Evolutionary conservation across 64 coral and sea anemone genomes (phyloP), one percentile per base, ranked within the genome.

Genomic region (Acropora yongei): DNA sequence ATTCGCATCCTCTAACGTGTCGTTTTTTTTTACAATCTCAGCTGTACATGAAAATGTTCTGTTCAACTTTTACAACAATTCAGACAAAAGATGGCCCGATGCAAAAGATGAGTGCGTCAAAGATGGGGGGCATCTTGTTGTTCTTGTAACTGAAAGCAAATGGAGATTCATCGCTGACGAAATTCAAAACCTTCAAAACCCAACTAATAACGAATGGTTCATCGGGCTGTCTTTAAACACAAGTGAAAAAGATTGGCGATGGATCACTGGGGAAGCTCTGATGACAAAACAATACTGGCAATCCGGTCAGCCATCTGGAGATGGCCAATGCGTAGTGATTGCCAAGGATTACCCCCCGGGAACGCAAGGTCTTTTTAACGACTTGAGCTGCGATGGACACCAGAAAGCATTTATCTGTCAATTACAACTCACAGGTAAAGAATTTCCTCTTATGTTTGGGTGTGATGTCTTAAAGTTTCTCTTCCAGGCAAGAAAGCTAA

Each of bases 331-430:
- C 58, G 81, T 41, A 6, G 50, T 87, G 1, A 93, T 93, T 78
- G 91, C 66, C 5, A 87, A 78, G 60, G n/a, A 71, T 1, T 87
- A 93, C 39, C 58, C 86, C 3, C 0, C 13, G 7, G 68, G 76
- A 50, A 45, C 13, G 1, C 44, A 86, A 0, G 91, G 91, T n/a
- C 57, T 46, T 2, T 85, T 87, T 8, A 93, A 93, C 14, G 91
- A 93, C 75, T 9, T 93, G 60, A n/a, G 39, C 5, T 93, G 91
- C 49, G 30, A 30, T 1, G 0, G 2, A 55, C 12, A 80, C n/a
- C 16, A 40, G 3, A 93, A 67, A 69, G 91, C 57, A 82, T 93
- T 74, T 49, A 93, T 93, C 16, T 93, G 91, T 78, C 75, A 88
- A 77, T 46, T 79, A 13, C 49, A 58, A 5, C 50, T 65, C 13